phyloP scores from a whole-genome alignment of 2,797 vertebrate genomes.

The Psittacula echo region DNA sequence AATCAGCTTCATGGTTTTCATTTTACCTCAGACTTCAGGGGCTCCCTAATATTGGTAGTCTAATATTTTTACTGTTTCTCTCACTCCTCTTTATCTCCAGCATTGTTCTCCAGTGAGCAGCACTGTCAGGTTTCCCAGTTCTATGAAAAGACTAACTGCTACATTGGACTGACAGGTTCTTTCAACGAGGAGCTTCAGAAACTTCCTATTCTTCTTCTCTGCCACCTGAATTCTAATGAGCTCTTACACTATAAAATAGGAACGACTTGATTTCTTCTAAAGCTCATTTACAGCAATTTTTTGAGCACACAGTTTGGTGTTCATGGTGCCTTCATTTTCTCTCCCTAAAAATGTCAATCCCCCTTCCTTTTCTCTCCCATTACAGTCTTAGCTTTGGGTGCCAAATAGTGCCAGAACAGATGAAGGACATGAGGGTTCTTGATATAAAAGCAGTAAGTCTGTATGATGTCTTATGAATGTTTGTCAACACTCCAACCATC shows the following conservation, averaged over 20 bases:
- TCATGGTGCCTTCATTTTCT: not conserved
- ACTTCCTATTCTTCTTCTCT: not conserved
- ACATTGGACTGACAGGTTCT: conserved; percentile 28
- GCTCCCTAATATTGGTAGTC: not conserved
- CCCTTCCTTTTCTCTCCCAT: not conserved
- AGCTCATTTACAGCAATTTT: not conserved
- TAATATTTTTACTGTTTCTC: not conserved
- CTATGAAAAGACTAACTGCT: not conserved
- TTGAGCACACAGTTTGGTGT: not conserved
- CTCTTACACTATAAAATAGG: not conserved
- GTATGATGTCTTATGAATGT: not conserved
- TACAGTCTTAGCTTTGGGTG: not conserved
- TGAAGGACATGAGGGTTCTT: conserved; percentile 13
- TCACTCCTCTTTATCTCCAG: not conserved
- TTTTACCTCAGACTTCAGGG: not conserved
- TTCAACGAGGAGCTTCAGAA: not conserved
- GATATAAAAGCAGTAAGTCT: not conserved
- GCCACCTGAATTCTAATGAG: not conserved
- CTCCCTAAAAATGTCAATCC: not conserved
- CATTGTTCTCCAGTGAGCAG: not conserved
- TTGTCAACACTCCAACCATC: not conserved
- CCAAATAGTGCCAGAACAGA: conserved; percentile 8
- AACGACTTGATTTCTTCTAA: not conserved
- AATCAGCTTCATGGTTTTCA: not conserved
- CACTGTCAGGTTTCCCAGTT: not conserved